A percentile compares a stretch with the other conserved stretches of the same genome.
Conservation (phyloP, 2,797 vertebrate genomes). For the Cottoperca gobio region DNA sequence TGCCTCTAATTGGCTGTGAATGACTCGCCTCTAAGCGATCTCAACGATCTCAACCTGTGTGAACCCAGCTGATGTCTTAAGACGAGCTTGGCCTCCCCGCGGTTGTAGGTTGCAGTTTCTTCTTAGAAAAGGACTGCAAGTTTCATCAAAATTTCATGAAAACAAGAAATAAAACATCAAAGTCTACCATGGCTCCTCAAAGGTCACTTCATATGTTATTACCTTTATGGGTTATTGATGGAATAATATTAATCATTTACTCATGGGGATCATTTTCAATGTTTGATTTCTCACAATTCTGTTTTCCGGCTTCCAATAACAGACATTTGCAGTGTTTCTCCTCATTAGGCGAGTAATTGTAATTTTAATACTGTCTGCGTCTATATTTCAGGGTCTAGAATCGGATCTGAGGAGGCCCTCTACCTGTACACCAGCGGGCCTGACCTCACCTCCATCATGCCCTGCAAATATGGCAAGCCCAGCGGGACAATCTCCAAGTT, state of each 20-base stretch:
- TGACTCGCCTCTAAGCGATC: slow-evolving; percentile 33
- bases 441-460: slow-evolving; percentile 95
- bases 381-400: slow-evolving; percentile 87
- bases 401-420: slow-evolving; percentile 93
- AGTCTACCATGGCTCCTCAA: neutral
- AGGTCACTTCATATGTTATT: slow-evolving; percentile 8
- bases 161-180: slow-evolving; percentile 48
- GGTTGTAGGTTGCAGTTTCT: slow-evolving; percentile 4
- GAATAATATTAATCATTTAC: slow-evolving; percentile 23
- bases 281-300: neutral
- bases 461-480: slow-evolving; percentile 95
- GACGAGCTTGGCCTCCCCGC: slow-evolving; percentile 17
- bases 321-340: slow-evolving; percentile 2
- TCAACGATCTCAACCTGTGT: slow-evolving; percentile 58
- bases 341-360: neutral
- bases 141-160: slow-evolving; percentile 25
- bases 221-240: slow-evolving; percentile 13
- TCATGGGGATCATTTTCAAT: neutral
- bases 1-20: slow-evolving; percentile 70
- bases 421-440: slow-evolving; percentile 94
- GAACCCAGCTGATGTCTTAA: slow-evolving; percentile 54
- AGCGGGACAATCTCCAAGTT: slow-evolving; percentile 89
- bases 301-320: neutral
- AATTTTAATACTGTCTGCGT: slow-evolving; percentile 8
- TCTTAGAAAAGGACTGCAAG: slow-evolving; percentile 15